Evolutionary conservation across 2,113 vertebrate species (phyloP).

Genomic region (Colius striatus): DNA sequence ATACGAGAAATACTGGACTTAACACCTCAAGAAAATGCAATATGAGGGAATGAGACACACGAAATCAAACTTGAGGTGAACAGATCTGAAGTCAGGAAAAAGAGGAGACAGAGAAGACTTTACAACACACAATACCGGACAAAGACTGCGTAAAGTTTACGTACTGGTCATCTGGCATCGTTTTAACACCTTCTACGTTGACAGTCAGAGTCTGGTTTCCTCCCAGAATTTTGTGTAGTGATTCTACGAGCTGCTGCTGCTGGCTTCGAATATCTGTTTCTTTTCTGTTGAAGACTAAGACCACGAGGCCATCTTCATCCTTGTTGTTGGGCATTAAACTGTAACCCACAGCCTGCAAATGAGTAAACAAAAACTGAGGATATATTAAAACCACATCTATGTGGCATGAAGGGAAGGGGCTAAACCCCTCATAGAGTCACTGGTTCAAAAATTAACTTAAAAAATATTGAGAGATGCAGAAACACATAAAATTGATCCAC

Average conservation of each 20-base stretch:
- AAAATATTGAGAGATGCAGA: background rate
- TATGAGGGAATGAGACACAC: background rate
- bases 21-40: background rate
- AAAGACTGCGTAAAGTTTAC: constrained; percentile 43
- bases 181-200: constrained; percentile 94
- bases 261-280: constrained; percentile 90
- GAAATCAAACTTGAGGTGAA: background rate
- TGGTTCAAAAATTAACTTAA: background rate
- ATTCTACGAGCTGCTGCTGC: constrained; percentile 95
- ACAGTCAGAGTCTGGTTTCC: constrained; percentile 89
- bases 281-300: constrained; percentile 90
- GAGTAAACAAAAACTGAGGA: background rate
- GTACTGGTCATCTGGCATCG: constrained; percentile 93
- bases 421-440: background rate
- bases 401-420: background rate
- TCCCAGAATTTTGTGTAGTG: constrained; percentile 93
- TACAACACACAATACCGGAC: background rate
- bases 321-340: constrained; percentile 92
- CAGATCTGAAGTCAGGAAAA: background rate
- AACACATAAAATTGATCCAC: background rate
- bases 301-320: constrained; percentile 94
- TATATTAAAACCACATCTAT: background rate
- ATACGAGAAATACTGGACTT: background rate
- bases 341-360: constrained; percentile 90
- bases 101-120: background rate